Base-by-base conservation (phyloP, 2,113 vertebrate species). In the Saccopteryx bilineata region DNA sequence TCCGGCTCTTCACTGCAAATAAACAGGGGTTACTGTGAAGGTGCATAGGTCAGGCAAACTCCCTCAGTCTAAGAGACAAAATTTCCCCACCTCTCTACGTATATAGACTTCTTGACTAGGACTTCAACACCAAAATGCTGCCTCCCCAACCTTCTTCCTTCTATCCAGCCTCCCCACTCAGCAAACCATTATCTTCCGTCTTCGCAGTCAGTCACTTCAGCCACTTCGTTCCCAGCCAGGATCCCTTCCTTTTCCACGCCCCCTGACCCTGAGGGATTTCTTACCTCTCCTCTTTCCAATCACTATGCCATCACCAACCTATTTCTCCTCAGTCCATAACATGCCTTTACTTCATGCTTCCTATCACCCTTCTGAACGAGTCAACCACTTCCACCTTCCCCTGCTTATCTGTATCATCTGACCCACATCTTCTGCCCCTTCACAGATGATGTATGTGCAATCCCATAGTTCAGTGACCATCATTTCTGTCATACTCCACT, bases 1-100 rank as follows among this genome's bases (percentile, higher is more conserved):
- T 99, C 17, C 99, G 99, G 97, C 99, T 99, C 97, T 99, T 99
- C 97, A 99, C 99, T 99, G 98, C 13, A 54, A 94, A 75, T 33
- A 96, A 96, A 90, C 31, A 80, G 89, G 66, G 61, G 5, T 74
- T 74, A 88, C 52, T 9, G 23, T 91, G 75, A 94, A 71, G 28
- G 50, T 71, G 87, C 48, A 54, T 46, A 56, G 4, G 69, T 83
- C 58, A 76, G 74, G 81, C 54, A 94, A 74, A 15, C 61, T 75
- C 48, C 68, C 90, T 50, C 54, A 33, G 50, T 82, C 84, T 65
- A 60, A 39, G 28, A 82, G 24, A 92, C 24, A 15, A 91, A 63
- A 93, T 58, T 84, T 54, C 82, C 72, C 58, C 21, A 76, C 9
- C 28, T 39, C 39, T 31, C 81, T n/a, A 83, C 65, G 15, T 86